Evolutionary conservation across 2,797 vertebrate species (phyloP).

Genomic region (Anas flavirostris): DNA sequence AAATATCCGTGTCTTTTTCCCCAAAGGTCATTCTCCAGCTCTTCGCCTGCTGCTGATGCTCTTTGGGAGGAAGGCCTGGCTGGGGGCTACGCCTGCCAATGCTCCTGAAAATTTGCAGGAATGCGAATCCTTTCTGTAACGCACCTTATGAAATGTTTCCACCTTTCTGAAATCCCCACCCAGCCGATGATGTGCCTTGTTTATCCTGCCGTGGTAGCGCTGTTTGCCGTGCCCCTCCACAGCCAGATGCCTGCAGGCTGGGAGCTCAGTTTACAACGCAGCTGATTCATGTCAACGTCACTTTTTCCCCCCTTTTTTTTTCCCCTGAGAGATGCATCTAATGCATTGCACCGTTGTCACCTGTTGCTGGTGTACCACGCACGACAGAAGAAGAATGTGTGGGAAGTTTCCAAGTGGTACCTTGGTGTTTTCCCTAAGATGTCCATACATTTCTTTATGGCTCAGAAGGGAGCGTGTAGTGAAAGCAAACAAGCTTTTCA

Average conservation of each 20-base stretch:
- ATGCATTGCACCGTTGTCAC: constrained; percentile 19
- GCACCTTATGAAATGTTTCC: background rate
- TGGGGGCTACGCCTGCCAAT: background rate
- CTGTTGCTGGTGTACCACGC: constrained; percentile 13
- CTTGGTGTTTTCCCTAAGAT: background rate
- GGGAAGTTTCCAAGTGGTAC: background rate
- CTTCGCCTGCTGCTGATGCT: background rate
- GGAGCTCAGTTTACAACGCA: constrained; percentile 7
- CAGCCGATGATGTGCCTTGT: rapidly evolving
- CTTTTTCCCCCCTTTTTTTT: background rate
- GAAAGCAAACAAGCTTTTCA: background rate
- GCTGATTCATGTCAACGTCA: background rate
- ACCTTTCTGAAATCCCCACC: background rate
- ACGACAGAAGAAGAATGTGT: background rate
- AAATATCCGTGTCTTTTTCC: background rate
- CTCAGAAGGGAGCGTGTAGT: background rate
- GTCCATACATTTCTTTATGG: background rate
- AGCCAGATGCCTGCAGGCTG: background rate
- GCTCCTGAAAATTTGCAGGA: background rate
- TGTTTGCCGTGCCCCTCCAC: background rate
- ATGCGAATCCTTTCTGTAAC: background rate
- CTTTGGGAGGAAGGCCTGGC: background rate
- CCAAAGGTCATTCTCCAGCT: background rate
- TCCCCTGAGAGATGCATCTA: background rate
- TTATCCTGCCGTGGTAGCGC: background rate